Conservation (phyloP, 2,888 invertebrate species). For the Drosophila kokeensis region DNA sequence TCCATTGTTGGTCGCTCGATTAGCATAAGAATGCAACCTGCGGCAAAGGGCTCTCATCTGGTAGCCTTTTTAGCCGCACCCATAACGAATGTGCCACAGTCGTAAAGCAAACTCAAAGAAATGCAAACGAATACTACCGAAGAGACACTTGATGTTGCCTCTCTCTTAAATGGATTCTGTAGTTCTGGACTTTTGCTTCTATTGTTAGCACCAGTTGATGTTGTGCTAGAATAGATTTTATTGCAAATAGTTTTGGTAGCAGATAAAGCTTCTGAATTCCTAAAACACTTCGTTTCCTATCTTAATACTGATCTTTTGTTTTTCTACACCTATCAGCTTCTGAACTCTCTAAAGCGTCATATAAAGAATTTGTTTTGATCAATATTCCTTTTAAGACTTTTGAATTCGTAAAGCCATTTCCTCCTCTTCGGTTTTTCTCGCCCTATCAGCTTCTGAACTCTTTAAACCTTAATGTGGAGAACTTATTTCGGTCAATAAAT, state of each 20-base stretch:
- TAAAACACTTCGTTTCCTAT: slow-evolving; percentile 17
- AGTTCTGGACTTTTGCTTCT: slow-evolving; percentile 16
- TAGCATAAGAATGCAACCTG: slow-evolving; percentile 77
- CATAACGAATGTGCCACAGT: slow-evolving; percentile 55
- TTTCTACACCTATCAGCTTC: background rate
- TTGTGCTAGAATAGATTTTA: slow-evolving; percentile 56
- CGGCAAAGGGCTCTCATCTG: slow-evolving; percentile 48
- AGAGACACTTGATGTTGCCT: slow-evolving; percentile 45
- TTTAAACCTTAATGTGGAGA: background rate
- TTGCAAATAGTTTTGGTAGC: slow-evolving; percentile 71
- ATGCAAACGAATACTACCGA: slow-evolving; percentile 33
- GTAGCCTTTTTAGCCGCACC: slow-evolving; percentile 56
- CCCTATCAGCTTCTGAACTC: background rate
- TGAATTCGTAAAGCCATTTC: background rate
- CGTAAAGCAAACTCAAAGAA: slow-evolving; percentile 43
- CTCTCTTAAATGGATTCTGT: slow-evolving; percentile 24
- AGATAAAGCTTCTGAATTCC: slow-evolving; percentile 64
- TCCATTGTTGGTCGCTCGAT: slow-evolving; percentile 59
- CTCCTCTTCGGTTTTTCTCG: background rate
- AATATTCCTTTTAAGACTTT: background rate
- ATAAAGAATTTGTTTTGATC: background rate
- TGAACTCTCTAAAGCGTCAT: background rate
- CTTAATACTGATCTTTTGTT: slow-evolving; percentile 6
- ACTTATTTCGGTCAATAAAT: background rate
- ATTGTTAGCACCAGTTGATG: slow-evolving; percentile 31